Conservation (phyloP, 1,140 invertebrate species). For the Stratiolaelaps scimitus region DNA sequence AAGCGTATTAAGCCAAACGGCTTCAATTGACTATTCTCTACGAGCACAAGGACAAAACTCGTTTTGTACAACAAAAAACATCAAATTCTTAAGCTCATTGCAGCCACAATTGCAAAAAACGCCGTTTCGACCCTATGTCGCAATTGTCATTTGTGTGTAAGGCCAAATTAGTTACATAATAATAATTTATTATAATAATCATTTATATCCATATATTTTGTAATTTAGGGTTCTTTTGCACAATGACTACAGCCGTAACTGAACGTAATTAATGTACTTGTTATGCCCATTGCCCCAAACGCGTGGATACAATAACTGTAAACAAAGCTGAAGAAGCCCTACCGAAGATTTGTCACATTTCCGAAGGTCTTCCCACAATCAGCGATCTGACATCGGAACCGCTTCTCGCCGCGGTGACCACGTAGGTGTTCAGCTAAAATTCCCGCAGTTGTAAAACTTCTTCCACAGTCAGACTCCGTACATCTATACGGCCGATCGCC, state of each 20-base stretch:
- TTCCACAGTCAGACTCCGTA: slow-evolving; percentile 41
- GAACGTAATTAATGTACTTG: neutral
- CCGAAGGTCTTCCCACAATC: slow-evolving; percentile 22
- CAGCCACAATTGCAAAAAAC: too few species aligned
- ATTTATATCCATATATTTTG: too few species aligned
- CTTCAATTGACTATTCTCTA: too few species aligned
- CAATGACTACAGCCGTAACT: too few species aligned
- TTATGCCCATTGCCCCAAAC: neutral
- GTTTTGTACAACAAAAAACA: too few species aligned
- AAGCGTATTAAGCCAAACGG: too few species aligned
- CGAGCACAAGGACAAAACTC: neutral
- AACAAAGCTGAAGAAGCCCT: slow-evolving; percentile 31
- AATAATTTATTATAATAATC: too few species aligned
- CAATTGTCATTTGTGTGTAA: too few species aligned
- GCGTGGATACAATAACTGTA: slow-evolving; percentile 2
- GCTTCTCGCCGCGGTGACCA: slow-evolving; percentile 40
- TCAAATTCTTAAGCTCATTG: too few species aligned
- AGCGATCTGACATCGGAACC: neutral
- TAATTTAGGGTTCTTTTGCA: too few species aligned
- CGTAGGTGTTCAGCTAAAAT: slow-evolving; percentile 55
- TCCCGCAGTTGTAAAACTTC: slow-evolving; percentile 52
- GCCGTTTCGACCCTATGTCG: too few species aligned
- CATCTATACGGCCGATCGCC: slow-evolving; percentile 38
- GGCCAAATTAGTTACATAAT: too few species aligned
- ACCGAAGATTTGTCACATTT: slow-evolving; percentile 13